Evolutionary conservation across 2,113 vertebrate genomes (phyloP).

Genomic region (Ascaphus truei): DNA sequence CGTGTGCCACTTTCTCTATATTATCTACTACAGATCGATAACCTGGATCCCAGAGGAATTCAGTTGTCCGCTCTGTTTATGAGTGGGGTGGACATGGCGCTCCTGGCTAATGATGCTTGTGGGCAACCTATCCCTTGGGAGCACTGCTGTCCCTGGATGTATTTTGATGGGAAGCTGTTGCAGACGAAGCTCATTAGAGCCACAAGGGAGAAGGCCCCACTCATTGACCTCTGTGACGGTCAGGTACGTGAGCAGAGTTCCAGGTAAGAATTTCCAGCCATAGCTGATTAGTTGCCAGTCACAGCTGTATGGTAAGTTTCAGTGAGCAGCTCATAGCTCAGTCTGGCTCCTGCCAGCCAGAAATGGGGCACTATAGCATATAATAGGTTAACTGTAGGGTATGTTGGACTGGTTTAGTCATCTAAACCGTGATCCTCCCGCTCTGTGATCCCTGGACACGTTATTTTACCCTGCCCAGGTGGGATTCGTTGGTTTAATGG

Average conservation of each 20-base stretch:
- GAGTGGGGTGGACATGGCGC: conserved; percentile 92
- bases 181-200: conserved; percentile 90
- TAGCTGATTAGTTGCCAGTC: no score
- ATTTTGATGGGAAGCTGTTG: conserved; percentile 92
- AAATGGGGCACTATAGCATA: no score
- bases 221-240: conserved; percentile 98
- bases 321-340: no score
- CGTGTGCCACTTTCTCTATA: no score
- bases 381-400: no score
- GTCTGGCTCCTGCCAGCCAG: no score
- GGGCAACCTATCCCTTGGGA: conserved; percentile 94
- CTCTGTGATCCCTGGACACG: no score
- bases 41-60: conserved; percentile 86
- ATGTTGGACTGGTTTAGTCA: no score
- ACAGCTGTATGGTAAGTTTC: no score
- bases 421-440: no score
- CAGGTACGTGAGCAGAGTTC: conserved; percentile 68
- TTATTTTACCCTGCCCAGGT: no score
- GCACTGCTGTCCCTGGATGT: conserved; percentile 97
- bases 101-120: conserved; percentile 88
- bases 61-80: conserved; percentile 92
- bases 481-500: no score
- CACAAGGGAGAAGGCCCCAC: conserved; percentile 87
- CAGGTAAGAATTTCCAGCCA: not conserved
- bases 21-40: conserved; percentile 82